A percentile compares a stretch with the other conserved stretches of the same genome.
phyloP scores from a whole-genome alignment of 1,140 invertebrate species.

The Brachionus manjavacas region DNA sequence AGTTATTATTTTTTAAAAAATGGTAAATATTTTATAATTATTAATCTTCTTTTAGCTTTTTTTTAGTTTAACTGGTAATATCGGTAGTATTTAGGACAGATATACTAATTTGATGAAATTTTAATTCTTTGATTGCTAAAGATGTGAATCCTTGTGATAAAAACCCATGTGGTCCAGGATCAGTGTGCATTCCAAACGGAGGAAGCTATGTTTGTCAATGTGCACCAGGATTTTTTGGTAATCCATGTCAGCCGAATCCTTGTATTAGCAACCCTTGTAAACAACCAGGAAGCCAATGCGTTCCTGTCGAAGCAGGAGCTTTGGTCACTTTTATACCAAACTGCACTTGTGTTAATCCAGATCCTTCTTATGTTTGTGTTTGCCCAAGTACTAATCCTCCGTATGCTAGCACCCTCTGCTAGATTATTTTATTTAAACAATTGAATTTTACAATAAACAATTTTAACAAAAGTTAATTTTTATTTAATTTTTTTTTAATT shows the following conservation, averaged over 20 bases:
- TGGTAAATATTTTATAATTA: constrained; percentile 10
- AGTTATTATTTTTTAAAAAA: neutral
- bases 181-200: constrained; percentile 13
- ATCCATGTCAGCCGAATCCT: constrained; percentile 38
- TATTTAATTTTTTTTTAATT: neutral
- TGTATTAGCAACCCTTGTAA: constrained; percentile 33
- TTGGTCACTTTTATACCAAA: constrained; percentile 5
- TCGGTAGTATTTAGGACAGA: constrained; percentile 1
- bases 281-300: neutral
- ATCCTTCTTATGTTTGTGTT: constrained; percentile 23
- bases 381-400: constrained; percentile 38
- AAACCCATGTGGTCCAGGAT: constrained; percentile 15
- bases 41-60: neutral
- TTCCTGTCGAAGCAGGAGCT: constrained; percentile 40
- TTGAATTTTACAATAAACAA: neutral
- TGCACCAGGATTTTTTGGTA: constrained; percentile 39
- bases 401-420: constrained; percentile 26
- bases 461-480: neutral
- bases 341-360: constrained; percentile 31
- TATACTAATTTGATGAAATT: neutral
- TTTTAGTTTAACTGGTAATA: constrained; percentile 6
- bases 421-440: neutral
- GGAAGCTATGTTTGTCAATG: constrained; percentile 31
- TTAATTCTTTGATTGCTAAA: neutral
- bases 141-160: constrained; percentile 35